These are phyloP conservation scores for Egretta garzetta DNA, from an alignment of 2,113 vertebrate species.

Conservation along the genomic window DNA sequence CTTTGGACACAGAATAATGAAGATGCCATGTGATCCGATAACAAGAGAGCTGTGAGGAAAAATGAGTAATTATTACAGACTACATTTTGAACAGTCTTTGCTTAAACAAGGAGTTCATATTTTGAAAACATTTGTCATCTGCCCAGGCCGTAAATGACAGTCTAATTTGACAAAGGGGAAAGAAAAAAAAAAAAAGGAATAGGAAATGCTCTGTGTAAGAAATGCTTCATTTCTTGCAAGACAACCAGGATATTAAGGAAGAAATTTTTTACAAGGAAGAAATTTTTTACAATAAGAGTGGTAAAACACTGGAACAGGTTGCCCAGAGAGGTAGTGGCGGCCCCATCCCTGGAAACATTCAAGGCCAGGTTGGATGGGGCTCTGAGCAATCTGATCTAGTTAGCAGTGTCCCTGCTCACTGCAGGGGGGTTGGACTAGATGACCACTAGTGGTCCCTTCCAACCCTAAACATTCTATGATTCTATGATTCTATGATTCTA, in stretches of 20 bases:
- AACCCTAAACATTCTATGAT: too few relatives aligned
- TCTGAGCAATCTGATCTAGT: too few relatives aligned
- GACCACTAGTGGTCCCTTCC: too few relatives aligned
- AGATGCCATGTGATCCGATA: neutral
- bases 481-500: too few relatives aligned
- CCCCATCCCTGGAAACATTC: too few relatives aligned
- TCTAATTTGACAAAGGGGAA: neutral
- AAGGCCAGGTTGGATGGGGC: too few relatives aligned
- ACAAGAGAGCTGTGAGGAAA: neutral
- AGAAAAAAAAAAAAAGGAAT: neutral
- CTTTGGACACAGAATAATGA: neutral
- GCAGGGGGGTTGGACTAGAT: too few relatives aligned
- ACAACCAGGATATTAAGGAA: neutral
- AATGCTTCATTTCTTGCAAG: neutral
- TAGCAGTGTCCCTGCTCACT: too few relatives aligned
- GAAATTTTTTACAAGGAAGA: too few relatives aligned
- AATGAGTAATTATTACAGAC: neutral
- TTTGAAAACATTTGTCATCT: conserved; percentile 1
- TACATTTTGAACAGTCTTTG: neutral
- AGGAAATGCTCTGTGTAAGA: neutral
- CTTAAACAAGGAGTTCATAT: neutral
- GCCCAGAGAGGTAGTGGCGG: too few relatives aligned
- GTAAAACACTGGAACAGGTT: too few relatives aligned
- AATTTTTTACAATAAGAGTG: too few relatives aligned
- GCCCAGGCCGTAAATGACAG: neutral